phyloP scores from a whole-genome alignment of 2,888 invertebrate species.

The Augochlorella aurata region DNA sequence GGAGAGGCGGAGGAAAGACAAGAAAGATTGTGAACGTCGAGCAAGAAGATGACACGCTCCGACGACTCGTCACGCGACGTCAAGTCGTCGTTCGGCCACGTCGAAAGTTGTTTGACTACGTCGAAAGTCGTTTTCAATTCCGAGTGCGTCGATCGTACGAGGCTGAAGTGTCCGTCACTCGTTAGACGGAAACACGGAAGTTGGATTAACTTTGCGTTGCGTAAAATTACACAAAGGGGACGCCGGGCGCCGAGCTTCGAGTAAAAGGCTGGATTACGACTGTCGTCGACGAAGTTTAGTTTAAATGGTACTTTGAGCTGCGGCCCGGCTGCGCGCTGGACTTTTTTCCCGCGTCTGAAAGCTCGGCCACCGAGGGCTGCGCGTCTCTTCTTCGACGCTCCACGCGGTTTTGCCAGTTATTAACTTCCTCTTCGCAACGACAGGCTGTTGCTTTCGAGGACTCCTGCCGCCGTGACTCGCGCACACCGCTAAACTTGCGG shows the following conservation, averaged over 20 bases:
- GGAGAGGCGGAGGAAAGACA: neutral
- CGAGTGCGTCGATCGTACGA: neutral
- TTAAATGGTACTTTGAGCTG: constrained; percentile 46
- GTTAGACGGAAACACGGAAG: constrained; percentile 1
- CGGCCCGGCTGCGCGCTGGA: neutral
- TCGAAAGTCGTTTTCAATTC: constrained; percentile 13
- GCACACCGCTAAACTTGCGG: too few relatives aligned
- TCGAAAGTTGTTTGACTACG: constrained; percentile 29
- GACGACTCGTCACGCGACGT: neutral
- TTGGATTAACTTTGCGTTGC: constrained; percentile 36
- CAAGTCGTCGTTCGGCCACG: neutral
- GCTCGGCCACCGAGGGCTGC: neutral
- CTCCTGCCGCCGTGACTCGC: neutral
- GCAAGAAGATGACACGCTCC: constrained; percentile 9
- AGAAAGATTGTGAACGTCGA: constrained; percentile 47
- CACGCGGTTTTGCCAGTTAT: constrained; percentile 11
- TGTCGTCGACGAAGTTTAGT: constrained; percentile 30
- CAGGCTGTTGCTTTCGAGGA: neutral
- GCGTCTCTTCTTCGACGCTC: neutral
- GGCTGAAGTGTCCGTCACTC: neutral
- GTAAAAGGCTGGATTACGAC: constrained; percentile 32
- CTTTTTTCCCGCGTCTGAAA: constrained; percentile 21
- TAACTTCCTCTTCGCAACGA: neutral
- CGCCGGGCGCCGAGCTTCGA: constrained; percentile 3
- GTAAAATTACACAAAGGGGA: constrained; percentile 34